Evolutionary conservation across 2,797 vertebrate species (phyloP).

Genomic region (Urosaurus nigricauda): DNA sequence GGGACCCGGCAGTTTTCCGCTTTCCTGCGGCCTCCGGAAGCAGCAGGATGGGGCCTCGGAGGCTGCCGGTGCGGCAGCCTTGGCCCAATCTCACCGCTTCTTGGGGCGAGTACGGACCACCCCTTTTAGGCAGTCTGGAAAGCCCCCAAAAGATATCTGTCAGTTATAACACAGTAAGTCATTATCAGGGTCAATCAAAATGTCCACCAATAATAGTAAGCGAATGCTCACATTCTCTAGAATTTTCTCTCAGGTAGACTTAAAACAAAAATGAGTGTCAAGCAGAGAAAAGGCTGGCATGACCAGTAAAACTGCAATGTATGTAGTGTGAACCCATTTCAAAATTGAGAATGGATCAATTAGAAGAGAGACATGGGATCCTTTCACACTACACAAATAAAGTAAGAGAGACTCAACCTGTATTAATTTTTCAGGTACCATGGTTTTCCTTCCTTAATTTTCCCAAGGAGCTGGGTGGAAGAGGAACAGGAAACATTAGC

Average conservation of each 20-base stretch:
- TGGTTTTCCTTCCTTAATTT: background rate
- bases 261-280: background rate
- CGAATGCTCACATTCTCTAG: background rate
- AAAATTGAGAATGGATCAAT: background rate
- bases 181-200: background rate
- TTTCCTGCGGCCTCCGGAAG: too few relatives aligned
- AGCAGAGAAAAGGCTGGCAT: background rate
- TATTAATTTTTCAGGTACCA: background rate
- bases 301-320: background rate
- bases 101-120: too few relatives aligned
- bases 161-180: background rate
- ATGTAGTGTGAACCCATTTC: background rate
- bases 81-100: too few relatives aligned
- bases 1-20: too few relatives aligned
- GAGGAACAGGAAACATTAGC: background rate
- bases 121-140: too few relatives aligned
- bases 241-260: background rate
- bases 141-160: background rate
- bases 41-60: too few relatives aligned
- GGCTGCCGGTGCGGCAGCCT: too few relatives aligned
- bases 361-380: too few relatives aligned
- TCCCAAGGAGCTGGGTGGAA: background rate
- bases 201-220: background rate
- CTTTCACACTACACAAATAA: too few relatives aligned
- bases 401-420: background rate